Conservation (phyloP, 1,140 invertebrate genomes). For the Nomia melanderi region DNA sequence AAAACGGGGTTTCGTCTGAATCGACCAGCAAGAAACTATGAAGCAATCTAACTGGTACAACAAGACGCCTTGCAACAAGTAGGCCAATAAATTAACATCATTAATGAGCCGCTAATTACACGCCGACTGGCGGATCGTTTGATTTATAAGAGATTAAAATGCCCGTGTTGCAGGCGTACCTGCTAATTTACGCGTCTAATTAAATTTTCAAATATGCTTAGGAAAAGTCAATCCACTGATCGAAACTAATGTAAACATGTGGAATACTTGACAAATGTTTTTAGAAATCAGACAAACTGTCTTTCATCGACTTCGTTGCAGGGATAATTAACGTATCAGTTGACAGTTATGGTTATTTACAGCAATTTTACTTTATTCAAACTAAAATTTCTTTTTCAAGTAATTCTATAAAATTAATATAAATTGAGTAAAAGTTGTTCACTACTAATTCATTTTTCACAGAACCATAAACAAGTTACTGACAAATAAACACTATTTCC, state of each 20-base stretch:
- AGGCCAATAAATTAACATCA: conserved; percentile 68
- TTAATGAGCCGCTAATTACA: conserved; percentile 72
- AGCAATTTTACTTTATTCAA: too few relatives aligned
- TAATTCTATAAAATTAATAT: too few relatives aligned
- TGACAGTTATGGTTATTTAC: neutral
- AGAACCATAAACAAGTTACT: too few relatives aligned
- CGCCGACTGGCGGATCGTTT: conserved; percentile 64
- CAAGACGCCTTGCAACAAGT: conserved; percentile 53
- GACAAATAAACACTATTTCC: too few relatives aligned
- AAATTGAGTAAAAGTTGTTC: neutral
- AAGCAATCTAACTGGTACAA: conserved; percentile 1
- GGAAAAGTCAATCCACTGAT: neutral
- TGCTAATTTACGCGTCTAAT: conserved; percentile 1
- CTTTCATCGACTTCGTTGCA: too few relatives aligned
- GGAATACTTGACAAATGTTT: neutral
- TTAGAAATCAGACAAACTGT: neutral
- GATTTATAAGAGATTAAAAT: conserved; percentile 61
- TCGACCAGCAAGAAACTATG: neutral
- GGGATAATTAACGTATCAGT: neutral
- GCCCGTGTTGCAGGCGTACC: neutral
- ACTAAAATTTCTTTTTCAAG: too few relatives aligned
- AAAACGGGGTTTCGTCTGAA: neutral
- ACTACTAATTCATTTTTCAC: too few relatives aligned
- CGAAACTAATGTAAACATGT: neutral
- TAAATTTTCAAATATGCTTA: neutral